A percentile compares a stretch with the other conserved stretches of the same genome.
Evolutionary conservation across 2,888 invertebrate species (phyloP).

Genomic region (Beris morrisii): DNA sequence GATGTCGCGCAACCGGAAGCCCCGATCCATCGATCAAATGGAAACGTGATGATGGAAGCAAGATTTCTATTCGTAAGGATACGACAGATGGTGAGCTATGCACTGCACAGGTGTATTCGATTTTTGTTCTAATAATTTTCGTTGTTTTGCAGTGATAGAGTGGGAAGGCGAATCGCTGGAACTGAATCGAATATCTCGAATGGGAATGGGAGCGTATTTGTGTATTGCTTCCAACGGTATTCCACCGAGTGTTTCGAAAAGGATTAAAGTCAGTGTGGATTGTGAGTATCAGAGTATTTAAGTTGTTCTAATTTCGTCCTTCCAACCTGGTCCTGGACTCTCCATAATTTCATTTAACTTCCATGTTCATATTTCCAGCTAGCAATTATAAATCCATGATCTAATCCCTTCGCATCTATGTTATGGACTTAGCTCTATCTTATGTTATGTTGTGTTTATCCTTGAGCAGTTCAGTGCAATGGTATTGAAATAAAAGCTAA

Average conservation of each 20-base stretch:
- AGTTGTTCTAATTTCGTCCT: too few species aligned
- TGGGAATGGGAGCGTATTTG: conserved; percentile 90
- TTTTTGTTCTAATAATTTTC: conserved; percentile 38
- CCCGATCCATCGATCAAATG: conserved; percentile 87
- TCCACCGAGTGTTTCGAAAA: conserved; percentile 86
- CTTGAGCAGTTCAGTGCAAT: not conserved
- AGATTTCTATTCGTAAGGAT: conserved; percentile 84
- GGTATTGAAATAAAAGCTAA: too few species aligned
- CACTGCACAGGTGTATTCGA: conserved; percentile 2
- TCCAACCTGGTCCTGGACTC: too few species aligned
- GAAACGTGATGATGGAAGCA: conserved; percentile 86
- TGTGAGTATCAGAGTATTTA: conserved; percentile 67
- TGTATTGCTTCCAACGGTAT: conserved; percentile 85
- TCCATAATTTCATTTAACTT: conserved; percentile 17
- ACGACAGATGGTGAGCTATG: conserved; percentile 65
- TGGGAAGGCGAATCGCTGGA: conserved; percentile 85
- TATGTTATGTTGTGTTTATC: not conserved
- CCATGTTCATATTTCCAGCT: conserved; percentile 11
- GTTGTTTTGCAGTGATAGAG: conserved; percentile 67
- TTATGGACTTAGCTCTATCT: too few species aligned
- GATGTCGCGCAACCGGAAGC: conserved; percentile 86
- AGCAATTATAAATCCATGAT: conserved; percentile 23
- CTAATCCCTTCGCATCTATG: conserved; percentile 5
- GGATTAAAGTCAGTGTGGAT: conserved; percentile 91
- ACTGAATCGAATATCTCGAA: conserved; percentile 78